These are phyloP conservation scores for Galago senegalensis DNA, from an alignment of 2,797 vertebrate species.

Conservation along the genomic window DNA sequence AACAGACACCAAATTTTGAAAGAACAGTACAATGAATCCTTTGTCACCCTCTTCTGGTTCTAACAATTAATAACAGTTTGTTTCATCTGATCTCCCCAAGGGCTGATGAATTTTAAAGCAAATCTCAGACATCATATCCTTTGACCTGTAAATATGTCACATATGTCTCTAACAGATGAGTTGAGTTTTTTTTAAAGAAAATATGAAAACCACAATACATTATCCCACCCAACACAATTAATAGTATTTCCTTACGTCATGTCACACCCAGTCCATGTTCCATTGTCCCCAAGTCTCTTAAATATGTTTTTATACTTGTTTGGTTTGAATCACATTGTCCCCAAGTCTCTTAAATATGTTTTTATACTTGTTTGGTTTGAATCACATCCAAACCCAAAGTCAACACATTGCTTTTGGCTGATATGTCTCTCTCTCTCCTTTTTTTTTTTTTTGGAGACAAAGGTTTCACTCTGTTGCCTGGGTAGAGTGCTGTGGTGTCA, in stretches of 20 bases:
- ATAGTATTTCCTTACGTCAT: neutral
- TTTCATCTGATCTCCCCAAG: slow-evolving; percentile 25
- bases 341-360: slow-evolving; percentile 42
- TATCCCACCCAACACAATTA: neutral
- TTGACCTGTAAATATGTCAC: slow-evolving; percentile 33
- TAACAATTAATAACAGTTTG: slow-evolving; percentile 51
- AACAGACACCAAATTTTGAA: neutral
- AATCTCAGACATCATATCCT: neutral
- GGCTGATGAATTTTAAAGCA: slow-evolving; percentile 52
- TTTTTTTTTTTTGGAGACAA: too few species aligned
- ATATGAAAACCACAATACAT: neutral
- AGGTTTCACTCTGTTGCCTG: too few species aligned
- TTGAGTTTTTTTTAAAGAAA: neutral
- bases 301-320: slow-evolving; percentile 42
- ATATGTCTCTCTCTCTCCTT: neutral
- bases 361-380: slow-evolving; percentile 55
- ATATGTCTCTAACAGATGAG: neutral
- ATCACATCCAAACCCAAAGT: neutral
- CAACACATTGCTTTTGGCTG: slow-evolving; percentile 36
- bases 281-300: slow-evolving; percentile 1
- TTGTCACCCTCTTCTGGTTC: slow-evolving; percentile 24
- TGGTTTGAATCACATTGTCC: slow-evolving; percentile 48
- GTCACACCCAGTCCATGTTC: neutral
- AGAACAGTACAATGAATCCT: neutral
- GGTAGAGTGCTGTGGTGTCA: too few species aligned